Evolutionary conservation across 2,113 vertebrate genomes (phyloP).

Genomic region (Datnioides undecimradiatus): DNA sequence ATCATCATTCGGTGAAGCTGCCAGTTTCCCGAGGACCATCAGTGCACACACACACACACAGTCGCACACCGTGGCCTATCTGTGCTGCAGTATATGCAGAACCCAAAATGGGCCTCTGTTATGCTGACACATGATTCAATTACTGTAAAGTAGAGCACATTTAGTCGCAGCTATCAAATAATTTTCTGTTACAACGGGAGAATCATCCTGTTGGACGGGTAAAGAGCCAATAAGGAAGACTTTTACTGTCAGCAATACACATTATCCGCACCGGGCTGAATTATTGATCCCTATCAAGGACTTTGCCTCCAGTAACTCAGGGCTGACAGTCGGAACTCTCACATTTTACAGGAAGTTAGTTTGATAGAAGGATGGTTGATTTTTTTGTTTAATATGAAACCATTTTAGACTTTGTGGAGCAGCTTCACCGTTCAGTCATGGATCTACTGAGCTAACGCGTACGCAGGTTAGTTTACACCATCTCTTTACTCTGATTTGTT

Average conservation of each 20-base stretch:
- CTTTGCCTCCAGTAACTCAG: not conserved
- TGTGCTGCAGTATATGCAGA: conserved; percentile 2
- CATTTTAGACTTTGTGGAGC: not conserved
- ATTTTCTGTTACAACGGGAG: conserved; percentile 6
- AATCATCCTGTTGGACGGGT: conserved; percentile 7
- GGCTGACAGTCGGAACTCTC: not conserved
- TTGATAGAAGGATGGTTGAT: not conserved
- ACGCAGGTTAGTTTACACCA: too few species aligned
- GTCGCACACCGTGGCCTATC: not conserved
- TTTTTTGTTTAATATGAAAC: not conserved
- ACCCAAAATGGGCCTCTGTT: not conserved
- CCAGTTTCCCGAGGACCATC: not conserved
- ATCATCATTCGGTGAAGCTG: not conserved
- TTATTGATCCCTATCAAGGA: conserved; percentile 23
- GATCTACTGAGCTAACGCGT: not conserved
- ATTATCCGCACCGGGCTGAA: not conserved
- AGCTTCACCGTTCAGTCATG: not conserved
- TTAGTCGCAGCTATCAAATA: not conserved
- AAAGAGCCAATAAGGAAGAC: not conserved
- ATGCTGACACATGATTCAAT: conserved; percentile 3
- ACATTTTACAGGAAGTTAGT: conserved; percentile 18
- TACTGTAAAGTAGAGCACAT: not conserved
- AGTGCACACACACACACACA: not conserved
- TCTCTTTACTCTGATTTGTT: not conserved
- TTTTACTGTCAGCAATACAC: conserved; percentile 16